Evolutionary conservation across 2,797 vertebrate genomes (phyloP).

Genomic region (Rhinoraja longicauda): DNA sequence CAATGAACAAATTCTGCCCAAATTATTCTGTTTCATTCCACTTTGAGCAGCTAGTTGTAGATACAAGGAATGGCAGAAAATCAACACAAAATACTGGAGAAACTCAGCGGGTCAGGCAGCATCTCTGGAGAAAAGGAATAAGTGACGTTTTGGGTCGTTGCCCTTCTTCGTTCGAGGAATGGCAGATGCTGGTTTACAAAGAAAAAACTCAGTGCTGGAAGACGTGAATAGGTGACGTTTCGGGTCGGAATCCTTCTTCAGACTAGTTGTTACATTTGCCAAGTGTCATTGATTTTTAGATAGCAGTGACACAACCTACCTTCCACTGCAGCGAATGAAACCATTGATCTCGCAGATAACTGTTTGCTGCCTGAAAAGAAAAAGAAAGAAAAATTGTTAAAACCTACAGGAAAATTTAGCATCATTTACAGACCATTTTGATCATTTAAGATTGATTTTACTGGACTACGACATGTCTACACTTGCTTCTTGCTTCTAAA

Average conservation of each 20-base stretch:
- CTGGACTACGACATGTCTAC: not conserved
- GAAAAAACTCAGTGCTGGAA: too few species aligned
- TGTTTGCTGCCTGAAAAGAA: conserved; percentile 85
- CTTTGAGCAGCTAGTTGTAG: not conserved
- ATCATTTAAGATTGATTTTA: not conserved
- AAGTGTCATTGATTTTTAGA: not conserved
- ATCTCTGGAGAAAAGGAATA: too few species aligned
- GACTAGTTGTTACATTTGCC: not conserved
- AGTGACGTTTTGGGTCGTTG: too few species aligned
- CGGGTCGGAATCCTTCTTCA: too few species aligned
- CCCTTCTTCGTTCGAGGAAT: too few species aligned
- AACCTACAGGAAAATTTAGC: not conserved
- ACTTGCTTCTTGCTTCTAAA: not conserved
- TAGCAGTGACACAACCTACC: conserved; percentile 59
- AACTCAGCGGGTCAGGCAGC: too few species aligned
- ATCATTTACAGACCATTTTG: conserved; percentile 42
- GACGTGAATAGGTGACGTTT: too few species aligned
- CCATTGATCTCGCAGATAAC: conserved; percentile 98
- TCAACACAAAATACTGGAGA: too few species aligned
- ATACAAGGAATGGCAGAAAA: too few species aligned
- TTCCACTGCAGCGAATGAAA: conserved; percentile 99
- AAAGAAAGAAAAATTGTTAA: conserved; percentile 25
- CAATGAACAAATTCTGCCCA: not conserved
- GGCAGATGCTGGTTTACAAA: too few species aligned
- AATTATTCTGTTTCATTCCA: not conserved